phyloP scores from a whole-genome alignment of 2,113 vertebrate genomes.

The Heterotis niloticus region DNA sequence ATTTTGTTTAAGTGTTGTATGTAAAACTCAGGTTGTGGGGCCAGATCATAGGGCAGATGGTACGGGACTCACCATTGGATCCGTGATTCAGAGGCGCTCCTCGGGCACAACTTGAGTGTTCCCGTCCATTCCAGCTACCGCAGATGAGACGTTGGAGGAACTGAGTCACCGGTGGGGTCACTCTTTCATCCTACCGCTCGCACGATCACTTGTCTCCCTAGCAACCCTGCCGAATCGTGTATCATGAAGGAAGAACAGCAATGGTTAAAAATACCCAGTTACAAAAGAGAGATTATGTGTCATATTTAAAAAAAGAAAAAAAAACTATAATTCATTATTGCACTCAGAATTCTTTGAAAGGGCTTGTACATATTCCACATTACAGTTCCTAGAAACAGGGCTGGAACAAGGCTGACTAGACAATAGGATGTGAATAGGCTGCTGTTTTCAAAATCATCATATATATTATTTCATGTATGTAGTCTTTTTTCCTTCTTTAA shows the following conservation, averaged over 20 bases:
- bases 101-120: constrained; percentile 67
- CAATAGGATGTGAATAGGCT: constrained; percentile 10
- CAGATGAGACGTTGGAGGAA: constrained; percentile 40
- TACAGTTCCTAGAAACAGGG: background rate
- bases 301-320: constrained; percentile 5
- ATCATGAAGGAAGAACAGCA: background rate
- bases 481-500: constrained; percentile 45
- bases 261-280: constrained; percentile 1
- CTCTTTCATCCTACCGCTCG: constrained; percentile 13
- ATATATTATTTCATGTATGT: constrained; percentile 22
- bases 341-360: background rate
- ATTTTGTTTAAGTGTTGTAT: too few relatives aligned
- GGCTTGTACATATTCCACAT: background rate
- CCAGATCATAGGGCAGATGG: background rate
- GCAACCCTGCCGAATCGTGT: constrained; percentile 36
- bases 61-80: constrained; percentile 74
- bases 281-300: background rate
- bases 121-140: constrained; percentile 69
- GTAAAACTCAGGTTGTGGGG: too few relatives aligned
- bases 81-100: constrained; percentile 70
- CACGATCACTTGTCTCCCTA: constrained; percentile 40
- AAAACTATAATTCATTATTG: background rate
- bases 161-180: background rate
- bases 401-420: background rate
- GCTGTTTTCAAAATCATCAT: background rate